These are phyloP conservation scores for Tadarida brasiliensis DNA, from an alignment of 2,797 vertebrate species.

Conservation along the genomic window DNA sequence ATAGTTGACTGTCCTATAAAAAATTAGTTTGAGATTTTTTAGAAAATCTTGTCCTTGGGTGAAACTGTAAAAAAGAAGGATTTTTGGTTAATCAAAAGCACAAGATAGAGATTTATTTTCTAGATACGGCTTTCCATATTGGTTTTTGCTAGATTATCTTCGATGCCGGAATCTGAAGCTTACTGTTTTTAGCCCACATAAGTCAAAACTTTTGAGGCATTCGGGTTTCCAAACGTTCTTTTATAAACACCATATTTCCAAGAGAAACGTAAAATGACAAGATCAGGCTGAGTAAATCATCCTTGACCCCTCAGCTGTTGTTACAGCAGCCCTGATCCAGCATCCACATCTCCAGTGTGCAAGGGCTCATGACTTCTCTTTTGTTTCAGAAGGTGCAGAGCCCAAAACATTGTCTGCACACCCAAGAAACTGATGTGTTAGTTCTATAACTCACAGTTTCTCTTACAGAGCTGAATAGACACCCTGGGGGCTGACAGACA, in stretches of 20 bases:
- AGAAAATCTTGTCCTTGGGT: conserved; percentile 12
- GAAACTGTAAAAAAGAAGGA: neutral
- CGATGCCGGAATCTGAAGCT: neutral
- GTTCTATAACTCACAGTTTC: neutral
- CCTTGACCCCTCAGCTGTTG: neutral
- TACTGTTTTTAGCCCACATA: neutral
- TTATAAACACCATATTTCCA: neutral
- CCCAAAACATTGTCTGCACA: neutral
- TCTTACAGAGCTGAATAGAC: neutral
- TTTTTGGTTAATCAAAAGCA: neutral
- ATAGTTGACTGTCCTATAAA: neutral
- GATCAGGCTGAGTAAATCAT: neutral
- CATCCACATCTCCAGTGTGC: neutral
- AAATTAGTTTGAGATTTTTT: neutral
- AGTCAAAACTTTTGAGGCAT: neutral
- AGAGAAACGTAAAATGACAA: neutral
- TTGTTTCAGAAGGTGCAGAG: neutral
- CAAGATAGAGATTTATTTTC: neutral
- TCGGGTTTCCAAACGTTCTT: neutral
- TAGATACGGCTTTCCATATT: neutral
- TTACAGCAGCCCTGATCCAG: neutral
- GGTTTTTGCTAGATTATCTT: neutral
- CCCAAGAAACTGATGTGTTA: neutral
- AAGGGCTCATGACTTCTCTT: neutral
- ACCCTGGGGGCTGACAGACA: neutral